Percentiles rank a stretch among this genome's conserved stretches.
phyloP scores from a whole-genome alignment of 1,140 invertebrate genomes.

The Zaprionus taronus region DNA sequence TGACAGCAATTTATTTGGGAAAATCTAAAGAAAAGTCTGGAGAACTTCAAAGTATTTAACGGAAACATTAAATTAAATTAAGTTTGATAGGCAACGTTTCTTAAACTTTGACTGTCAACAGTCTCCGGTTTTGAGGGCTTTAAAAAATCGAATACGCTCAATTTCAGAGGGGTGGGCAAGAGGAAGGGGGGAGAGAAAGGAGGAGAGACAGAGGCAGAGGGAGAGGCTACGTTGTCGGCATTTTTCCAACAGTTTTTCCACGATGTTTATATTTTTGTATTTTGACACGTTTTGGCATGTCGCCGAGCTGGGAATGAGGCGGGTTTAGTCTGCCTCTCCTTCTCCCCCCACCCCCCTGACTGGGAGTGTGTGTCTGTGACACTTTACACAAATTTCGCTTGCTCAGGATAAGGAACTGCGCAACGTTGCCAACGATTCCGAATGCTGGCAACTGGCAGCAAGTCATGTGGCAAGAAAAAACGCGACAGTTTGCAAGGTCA shows the following conservation, averaged over 20 bases:
- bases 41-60: constrained; percentile 5
- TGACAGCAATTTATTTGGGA: constrained; percentile 8
- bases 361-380: constrained; percentile 49
- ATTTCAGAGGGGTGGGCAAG: neutral
- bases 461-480: constrained; percentile 76
- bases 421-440: constrained; percentile 31
- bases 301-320: constrained; percentile 19
- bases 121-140: neutral
- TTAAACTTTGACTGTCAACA: neutral
- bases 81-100: neutral
- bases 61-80: constrained; percentile 3
- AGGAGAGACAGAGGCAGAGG: neutral
- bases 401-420: constrained; percentile 59
- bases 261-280: constrained; percentile 79
- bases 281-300: constrained; percentile 79
- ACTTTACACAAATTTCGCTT: constrained; percentile 78
- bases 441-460: constrained; percentile 44
- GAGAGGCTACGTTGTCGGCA: constrained; percentile 10
- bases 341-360: neutral
- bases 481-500: constrained; percentile 80
- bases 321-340: neutral
- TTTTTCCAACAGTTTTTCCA: constrained; percentile 69
- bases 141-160: neutral
- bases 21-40: neutral
- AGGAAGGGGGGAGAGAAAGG: neutral